Evolutionary conservation across 35 echinoderm and acorn worm species (phyloP), one percentile per base, ranked within the genome.

Genomic region (Stichopus chloronotus): DNA sequence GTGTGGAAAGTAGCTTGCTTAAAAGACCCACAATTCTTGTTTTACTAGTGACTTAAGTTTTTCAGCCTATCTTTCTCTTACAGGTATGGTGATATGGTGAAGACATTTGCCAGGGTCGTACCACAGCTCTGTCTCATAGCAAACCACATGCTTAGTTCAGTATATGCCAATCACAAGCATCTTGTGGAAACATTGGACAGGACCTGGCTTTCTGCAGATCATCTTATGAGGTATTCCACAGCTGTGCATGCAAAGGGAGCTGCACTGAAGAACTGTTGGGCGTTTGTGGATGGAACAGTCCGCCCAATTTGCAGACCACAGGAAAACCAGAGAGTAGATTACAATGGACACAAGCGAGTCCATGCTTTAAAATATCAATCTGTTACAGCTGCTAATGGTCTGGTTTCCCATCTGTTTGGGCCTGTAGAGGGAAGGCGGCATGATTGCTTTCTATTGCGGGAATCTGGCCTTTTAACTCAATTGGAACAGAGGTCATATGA

Each of bases 281-380:
- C 88, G 0, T 92, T 94, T 74, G 43, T 92, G 9, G 94, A 94
- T 74, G 94, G 94, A 1, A 94, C 89, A 20, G 94, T 94, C 3
- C 61, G 94, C 3, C 58, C 88, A 6, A 91, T 94, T 4, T 95
- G 79, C 55, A 85, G 94, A 76, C 94, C 94, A 59, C 59, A 7
- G 1, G 19, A 61, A 10, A 8, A 58, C 17, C 90, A 95, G 56
- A 6, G 83, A 13, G 56, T 87, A 7, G 25, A 86, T 5, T 95
- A 87, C 58, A 95, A 92, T 85, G 76, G 93, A 57, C 88, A 94
- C 30, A 43, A 43, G 30, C 30, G 30, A 43, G 30, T 43, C 30
- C 30, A 43, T 43, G 3, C 30, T 43, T 43, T 43, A 43, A 0
- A 43, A 3, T 43, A 43, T 43, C 30, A 43, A 43, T n/a, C n/a